Conservation (phyloP, 2,113 vertebrate genomes). For the Tyrannus savana region DNA sequence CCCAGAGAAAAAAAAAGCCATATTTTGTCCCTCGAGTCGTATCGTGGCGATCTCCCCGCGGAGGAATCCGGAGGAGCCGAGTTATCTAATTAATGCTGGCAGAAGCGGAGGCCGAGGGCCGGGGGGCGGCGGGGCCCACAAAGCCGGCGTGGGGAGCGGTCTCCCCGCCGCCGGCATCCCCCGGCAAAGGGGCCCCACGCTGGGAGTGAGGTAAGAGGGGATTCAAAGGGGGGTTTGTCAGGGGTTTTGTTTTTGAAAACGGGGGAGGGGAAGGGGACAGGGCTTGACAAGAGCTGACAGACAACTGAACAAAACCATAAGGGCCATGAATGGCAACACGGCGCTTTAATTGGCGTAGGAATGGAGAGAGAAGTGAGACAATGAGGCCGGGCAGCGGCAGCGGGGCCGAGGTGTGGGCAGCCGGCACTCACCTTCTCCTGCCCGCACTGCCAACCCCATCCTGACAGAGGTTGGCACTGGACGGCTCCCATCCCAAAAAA, state of each 20-base stretch:
- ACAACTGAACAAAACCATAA: slow-evolving; percentile 69
- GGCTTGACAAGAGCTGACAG: slow-evolving; percentile 67
- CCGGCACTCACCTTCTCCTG: neutral
- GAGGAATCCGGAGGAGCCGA: slow-evolving; percentile 15
- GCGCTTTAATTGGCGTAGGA: slow-evolving; percentile 59
- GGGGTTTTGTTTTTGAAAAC: slow-evolving; percentile 56
- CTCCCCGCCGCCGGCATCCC: slow-evolving; percentile 34
- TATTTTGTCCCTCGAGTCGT: neutral
- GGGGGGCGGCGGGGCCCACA: slow-evolving; percentile 43
- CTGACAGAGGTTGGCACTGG: neutral
- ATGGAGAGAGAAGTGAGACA: slow-evolving; percentile 61
- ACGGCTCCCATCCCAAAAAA: neutral
- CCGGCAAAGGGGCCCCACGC: slow-evolving; percentile 64
- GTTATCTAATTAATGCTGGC: slow-evolving; percentile 54
- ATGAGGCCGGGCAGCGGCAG: neutral
- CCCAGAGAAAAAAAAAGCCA: neutral
- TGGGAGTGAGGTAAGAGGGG: slow-evolving; percentile 65
- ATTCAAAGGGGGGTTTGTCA: slow-evolving; percentile 57
- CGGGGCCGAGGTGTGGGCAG: neutral
- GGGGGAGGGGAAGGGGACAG: slow-evolving; percentile 60
- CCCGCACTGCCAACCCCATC: neutral
- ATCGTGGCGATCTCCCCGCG: neutral
- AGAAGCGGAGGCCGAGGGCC: slow-evolving; percentile 10
- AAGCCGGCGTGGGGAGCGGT: slow-evolving; percentile 60
- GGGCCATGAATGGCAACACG: slow-evolving; percentile 65